Base-by-base conservation (phyloP, 2,113 vertebrate genomes). In the Heloderma charlesbogerti region DNA sequence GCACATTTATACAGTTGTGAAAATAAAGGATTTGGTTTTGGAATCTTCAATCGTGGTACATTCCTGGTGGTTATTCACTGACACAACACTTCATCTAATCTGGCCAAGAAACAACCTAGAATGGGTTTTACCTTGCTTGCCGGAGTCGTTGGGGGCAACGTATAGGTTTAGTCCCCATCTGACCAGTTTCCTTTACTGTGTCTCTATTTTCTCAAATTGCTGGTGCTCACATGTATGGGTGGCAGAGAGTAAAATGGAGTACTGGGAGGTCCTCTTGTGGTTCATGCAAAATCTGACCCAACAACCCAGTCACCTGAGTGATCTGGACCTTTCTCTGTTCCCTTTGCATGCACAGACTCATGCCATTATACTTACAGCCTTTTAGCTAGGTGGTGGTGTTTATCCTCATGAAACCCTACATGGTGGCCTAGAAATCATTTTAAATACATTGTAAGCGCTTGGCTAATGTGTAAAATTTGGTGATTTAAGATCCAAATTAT, bases 21-120 rank as follows among this genome's bases (percentile, higher is more conserved):
- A 97, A 98, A 98, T 97, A 97, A 98, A 98, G 95, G 96, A 96
- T 97, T 98, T 97, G 96, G 96, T 95, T 97, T 97, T 97, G 96
- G 96, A 96, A 72, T 96, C 97, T 97, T 96, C 91, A 95, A 87
- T 92, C 84, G 37, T 94, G 94, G 89, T 87, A 40, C 37, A 22
- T 5, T 34, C 13, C 43, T 89, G 31, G 48, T 74, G 25, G 16
- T 84, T 83, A 25, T 25, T 89, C 48, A 20, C 16, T 63, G 18
- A 29, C 37, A 54, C 9, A 12, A 12, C 25, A 54, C 0, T 16
- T 2, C 7, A 60, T 82, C 43, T 43, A 66, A 67, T 48, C 2
- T 67, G n/a, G 27, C 6, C n/a, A 69, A 43, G 40, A 69, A 45
- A 45, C 27, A 69, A 69, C 16, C 72, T 74, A 74, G 31, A 45